These are phyloP conservation scores for Slavum lentiscoides DNA, from an alignment of 2,888 invertebrate species.

Conservation along the genomic window DNA sequence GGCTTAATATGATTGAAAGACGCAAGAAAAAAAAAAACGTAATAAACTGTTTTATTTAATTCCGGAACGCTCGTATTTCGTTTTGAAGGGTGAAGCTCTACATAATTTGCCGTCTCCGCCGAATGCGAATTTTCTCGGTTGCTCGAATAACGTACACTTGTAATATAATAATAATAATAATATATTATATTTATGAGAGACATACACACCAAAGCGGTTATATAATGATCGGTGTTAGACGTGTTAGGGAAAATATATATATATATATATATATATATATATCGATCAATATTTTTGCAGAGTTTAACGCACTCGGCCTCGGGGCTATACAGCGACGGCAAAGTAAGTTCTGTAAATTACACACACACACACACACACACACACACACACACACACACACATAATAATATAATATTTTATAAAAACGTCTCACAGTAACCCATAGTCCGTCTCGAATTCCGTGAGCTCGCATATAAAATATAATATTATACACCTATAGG, in stretches of 20 bases:
- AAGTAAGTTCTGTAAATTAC: slow-evolving; percentile 1
- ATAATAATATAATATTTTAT: no score
- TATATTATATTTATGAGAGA: slow-evolving; percentile 2
- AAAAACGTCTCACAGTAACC: no score
- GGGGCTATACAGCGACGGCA: not conserved
- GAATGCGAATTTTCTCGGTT: slow-evolving; percentile 39
- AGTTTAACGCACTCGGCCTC: slow-evolving; percentile 31
- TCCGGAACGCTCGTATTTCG: slow-evolving; percentile 47
- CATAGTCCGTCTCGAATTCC: no score
- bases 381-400: not conserved
- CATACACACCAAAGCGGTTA: slow-evolving; percentile 2
- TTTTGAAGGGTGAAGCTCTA: slow-evolving; percentile 48
- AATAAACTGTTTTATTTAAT: slow-evolving; percentile 22
- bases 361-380: not conserved
- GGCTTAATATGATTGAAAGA: not conserved
- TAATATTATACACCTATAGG: no score
- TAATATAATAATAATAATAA: slow-evolving; percentile 37
- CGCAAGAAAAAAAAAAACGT: not conserved
- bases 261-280: no score
- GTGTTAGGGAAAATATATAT: not conserved
- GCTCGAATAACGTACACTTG: slow-evolving; percentile 42
- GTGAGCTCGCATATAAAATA: no score
- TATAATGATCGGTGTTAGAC: slow-evolving; percentile 18
- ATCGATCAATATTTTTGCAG: slow-evolving; percentile 30
- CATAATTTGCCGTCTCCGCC: slow-evolving; percentile 13